Evolutionary conservation across 1,140 invertebrate genomes (phyloP), one percentile per base, ranked within the genome.

Genomic region (Planococcus citri): DNA sequence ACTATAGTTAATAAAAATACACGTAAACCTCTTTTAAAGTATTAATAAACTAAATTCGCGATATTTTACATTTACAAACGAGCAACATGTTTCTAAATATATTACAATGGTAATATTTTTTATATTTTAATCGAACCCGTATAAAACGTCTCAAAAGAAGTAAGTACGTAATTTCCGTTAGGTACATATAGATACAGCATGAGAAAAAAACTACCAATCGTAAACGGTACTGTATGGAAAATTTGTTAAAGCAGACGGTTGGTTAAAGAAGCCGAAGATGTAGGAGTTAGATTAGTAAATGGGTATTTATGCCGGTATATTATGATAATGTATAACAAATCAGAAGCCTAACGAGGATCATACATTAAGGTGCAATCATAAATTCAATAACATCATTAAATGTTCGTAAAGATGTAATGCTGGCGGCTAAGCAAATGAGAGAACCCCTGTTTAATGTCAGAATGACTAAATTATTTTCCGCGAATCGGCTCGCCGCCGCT

Each of bases 381-480:
- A 51, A 51, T 51, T 51, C 41, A 51, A 51, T 51, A 51, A 51
- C 41, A 51, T 51, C 41, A 51, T 51, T 51, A 51, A 51, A 51
- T 20, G 12, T 51, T 51, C 41, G 41, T 51, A 51, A 51, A 51
- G 41, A 51, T 51, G 41, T 51, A 51, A 51, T 20, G 41, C 41
- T 51, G 41, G 12, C 41, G 41, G 41, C 41, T 51, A 51, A 20
- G 41, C 17, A 51, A 51, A 51, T 51, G 41, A 51, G 41, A 51
- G 41, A 51, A 51, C 41, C 41, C 41, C 41, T 20, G 41, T 51
- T 51, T 51, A 51, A 51, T 51, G 41, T 51, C 41, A 51, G 41
- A 17, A 51, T 51, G 41, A 51, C 41, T 51, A 51, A 51, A 51
- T 51, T 51, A 51, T 51, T 51, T 51, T 51, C 41, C 41, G 41